These are phyloP conservation scores for crab-eating macaque (Macaca fascicularis) DNA, from an alignment of 2,113 vertebrate species.

Conservation along the genomic window T2T-MFA8v1.1 NC_088390.1:77440001-77440500, in stretches of 20 bases:
- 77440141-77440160: not conserved
- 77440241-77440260: not conserved
- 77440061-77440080: not conserved
- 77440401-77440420: not conserved
- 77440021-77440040: not conserved
- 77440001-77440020: not conserved
- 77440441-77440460: not conserved
- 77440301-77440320: not conserved
- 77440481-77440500: not conserved
- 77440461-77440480: not conserved
- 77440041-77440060: not conserved
- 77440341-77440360: not conserved
- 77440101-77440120: not conserved
- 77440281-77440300: not conserved
- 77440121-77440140: not conserved
- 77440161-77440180: not conserved
- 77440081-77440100: not conserved
- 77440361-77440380: not conserved
- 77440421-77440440: accelerated
- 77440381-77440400: not conserved
- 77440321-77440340: accelerated
- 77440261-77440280: not conserved
- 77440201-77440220: not conserved
- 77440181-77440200: accelerated
- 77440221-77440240: too few species aligned